Evolutionary conservation across 2,888 invertebrate species (phyloP), one percentile per base, ranked within the genome.

Genomic region (Polia nebulosa): DNA sequence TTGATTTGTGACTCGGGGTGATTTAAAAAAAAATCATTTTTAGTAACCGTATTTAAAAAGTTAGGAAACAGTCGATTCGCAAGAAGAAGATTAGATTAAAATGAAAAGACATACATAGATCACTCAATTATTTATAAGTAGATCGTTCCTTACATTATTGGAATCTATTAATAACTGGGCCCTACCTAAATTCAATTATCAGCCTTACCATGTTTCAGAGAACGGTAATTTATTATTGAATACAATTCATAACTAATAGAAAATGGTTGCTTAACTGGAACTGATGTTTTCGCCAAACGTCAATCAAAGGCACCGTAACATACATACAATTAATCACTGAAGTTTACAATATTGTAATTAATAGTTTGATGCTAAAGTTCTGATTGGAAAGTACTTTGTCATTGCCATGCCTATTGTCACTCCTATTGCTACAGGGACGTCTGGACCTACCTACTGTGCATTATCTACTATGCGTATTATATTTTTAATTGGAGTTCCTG

Each of bases 331-430:
- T 81, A 80, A 86, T 84, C 82, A 83, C 41, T 27, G 51, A 71
- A 58, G 64, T 68, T 68, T 77, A 80, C 85, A 78, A 78, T 79
- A 71, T 69, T 78, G 70, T 83, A 85, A 87, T 87, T 85, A 84
- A 85, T 87, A 78, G 84, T 82, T 65, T 41, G 60, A 61, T 70
- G 77, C 60, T 82, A 74, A 82, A 82, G 82, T 84, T 83, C 73
- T 80, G 79, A 85, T 83, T 76, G 74, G 64, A 82, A 72, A 71
- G 66, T 75, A 78, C 75, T 82, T 76, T 66, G 74, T 82, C 78
- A 80, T 60, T 44, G 25, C 39, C 52, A 53, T 58, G 41, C 52
- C 56, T 15, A 27, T 59, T 75, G 56, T 75, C 64, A 60, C 47
- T 49, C 20, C 9, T 55, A 44, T 11, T 36, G 17, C 15, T n/a